Conservation (phyloP, 1,140 invertebrate species). For the Plodia interpunctella region DNA sequence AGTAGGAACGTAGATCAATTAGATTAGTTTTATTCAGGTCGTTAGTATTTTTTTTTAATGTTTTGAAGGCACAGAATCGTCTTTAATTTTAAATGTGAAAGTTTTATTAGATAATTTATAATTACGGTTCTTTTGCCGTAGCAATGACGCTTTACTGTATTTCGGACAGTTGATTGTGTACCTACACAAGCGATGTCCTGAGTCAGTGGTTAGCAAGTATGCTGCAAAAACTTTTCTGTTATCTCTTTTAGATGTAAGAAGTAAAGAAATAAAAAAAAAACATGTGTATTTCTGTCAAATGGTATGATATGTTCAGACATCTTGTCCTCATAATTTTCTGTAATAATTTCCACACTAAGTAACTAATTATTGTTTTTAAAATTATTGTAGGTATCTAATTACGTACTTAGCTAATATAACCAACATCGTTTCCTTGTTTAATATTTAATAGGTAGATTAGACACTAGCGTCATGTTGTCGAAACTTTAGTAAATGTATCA, state of each 20-base stretch:
- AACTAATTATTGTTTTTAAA: not conserved
- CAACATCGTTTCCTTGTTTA: not conserved
- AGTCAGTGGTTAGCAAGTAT: too few species aligned
- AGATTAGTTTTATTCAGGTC: conserved; percentile 27
- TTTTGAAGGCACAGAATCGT: conserved; percentile 3
- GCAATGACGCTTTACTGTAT: not conserved
- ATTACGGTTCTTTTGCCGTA: conserved; percentile 5
- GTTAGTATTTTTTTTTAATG: conserved; percentile 15
- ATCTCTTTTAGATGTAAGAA: not conserved
- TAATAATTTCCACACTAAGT: too few species aligned
- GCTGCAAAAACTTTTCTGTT: not conserved
- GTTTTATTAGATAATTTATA: conserved; percentile 18
- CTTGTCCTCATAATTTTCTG: conserved; percentile 1
- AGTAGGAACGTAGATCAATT: conserved; percentile 12
- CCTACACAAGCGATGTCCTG: too few species aligned
- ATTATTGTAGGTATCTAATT: not conserved
- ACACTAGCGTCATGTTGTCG: not conserved
- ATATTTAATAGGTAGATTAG: not conserved
- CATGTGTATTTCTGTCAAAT: not conserved
- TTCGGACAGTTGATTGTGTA: too few species aligned
- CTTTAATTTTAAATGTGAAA: conserved; percentile 10
- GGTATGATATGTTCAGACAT: not conserved
- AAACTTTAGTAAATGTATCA: conserved; percentile 27
- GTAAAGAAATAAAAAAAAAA: not conserved
- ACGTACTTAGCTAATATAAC: not conserved